Evolutionary conservation across 2,113 vertebrate genomes (phyloP).

Genomic region (Choloepus hoffmanni): DNA sequence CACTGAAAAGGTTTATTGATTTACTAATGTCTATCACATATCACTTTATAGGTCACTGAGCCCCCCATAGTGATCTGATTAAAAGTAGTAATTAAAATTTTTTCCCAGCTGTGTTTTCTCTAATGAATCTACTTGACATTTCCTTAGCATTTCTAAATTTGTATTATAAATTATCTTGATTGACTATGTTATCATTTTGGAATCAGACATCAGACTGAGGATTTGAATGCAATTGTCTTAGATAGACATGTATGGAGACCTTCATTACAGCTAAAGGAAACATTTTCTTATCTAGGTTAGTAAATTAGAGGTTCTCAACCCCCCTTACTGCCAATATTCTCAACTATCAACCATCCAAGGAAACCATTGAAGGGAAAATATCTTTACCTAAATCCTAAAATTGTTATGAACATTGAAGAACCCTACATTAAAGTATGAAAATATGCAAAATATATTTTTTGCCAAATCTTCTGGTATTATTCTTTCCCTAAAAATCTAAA

Average conservation of each 20-base stretch:
- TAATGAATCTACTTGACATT: neutral
- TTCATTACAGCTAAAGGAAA: rapidly evolving
- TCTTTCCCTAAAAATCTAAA: neutral
- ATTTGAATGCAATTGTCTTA: rapidly evolving
- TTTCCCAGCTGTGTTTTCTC: conserved; percentile 10
- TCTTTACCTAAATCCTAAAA: neutral
- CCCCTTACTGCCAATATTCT: rapidly evolving
- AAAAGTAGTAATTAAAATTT: neutral
- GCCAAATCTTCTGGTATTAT: neutral
- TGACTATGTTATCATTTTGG: rapidly evolving
- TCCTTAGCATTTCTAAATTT: conserved; percentile 2
- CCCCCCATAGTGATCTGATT: rapidly evolving
- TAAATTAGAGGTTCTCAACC: rapidly evolving
- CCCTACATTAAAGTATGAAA: neutral
- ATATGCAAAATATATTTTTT: neutral
- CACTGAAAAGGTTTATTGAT: neutral
- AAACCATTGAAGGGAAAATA: neutral
- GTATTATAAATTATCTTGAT: neutral
- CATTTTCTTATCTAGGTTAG: rapidly evolving
- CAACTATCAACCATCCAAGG: neutral
- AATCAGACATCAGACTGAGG: rapidly evolving
- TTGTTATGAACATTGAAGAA: neutral
- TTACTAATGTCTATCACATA: neutral
- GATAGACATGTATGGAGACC: rapidly evolving
- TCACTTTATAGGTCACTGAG: neutral